Evolutionary conservation across 2,888 invertebrate species (phyloP), one percentile per base, ranked within the genome.

Genomic region (Thymelicus sylvestris): DNA sequence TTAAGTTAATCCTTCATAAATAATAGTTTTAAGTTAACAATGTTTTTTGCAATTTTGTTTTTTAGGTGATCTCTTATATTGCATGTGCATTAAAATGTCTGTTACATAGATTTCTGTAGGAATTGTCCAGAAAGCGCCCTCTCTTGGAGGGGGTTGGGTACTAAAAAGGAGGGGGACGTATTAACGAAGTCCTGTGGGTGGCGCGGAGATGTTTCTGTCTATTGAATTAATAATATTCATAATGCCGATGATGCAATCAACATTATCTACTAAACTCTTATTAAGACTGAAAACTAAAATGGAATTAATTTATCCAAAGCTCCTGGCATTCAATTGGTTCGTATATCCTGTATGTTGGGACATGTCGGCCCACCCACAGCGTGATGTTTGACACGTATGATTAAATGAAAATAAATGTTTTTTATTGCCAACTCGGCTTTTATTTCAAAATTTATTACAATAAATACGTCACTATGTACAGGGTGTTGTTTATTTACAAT

Each of bases 401-500:
- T 73, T 76, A 74, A 78, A 80, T 81, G 80, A 83, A 84, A 90
- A 89, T 89, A 91, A 90, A 92, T 84, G 89, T 90, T 92, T 92
- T 91, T 88, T 90, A 92, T 92, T 91, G 91, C 89, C 90, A 88
- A 87, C 76, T 82, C 75, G 86, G 82, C 81, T 90, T 91, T 92
- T 88, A 89, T 89, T 91, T 83, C 78, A 81, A 86, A 86, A 85
- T 83, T 81, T 78, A 81, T 85, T 90, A 88, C 80, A 90, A 90
- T 90, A 90, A 89, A 90, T 91, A 90, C 78, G 81, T 78, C 80
- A 76, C 76, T 83, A 80, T 80, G 74, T 75, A 78, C 77, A 80
- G 13, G 12, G 63, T 38, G 15, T 65, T 71, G 74, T 71, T 24
- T 81, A 86, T 85, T 72, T 86, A 85, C 85, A 86, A 74, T 65